Evolutionary conservation across 2,888 invertebrate species (phyloP).

Genomic region (Drosophila colorata): DNA sequence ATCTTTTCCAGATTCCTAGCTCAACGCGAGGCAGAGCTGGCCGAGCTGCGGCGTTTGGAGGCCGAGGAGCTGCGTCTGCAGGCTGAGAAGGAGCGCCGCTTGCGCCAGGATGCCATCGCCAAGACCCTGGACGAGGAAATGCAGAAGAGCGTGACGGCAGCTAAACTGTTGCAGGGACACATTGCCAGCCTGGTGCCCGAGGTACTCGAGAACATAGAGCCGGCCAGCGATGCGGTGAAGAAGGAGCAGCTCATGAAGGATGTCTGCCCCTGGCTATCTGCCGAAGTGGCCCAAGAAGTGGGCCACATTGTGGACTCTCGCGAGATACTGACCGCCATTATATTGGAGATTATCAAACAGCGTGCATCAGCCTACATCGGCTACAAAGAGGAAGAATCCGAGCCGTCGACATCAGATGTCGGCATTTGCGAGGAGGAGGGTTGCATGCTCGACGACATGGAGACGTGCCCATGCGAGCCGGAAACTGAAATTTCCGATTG

Average conservation of each 20-base stretch:
- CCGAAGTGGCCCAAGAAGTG: slow-evolving; percentile 92
- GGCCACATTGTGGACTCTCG: slow-evolving; percentile 92
- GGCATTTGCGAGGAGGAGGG: slow-evolving; percentile 70
- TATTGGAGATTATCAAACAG: slow-evolving; percentile 91
- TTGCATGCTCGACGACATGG: slow-evolving; percentile 56
- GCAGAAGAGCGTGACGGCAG: slow-evolving; percentile 92
- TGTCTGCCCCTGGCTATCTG: slow-evolving; percentile 92
- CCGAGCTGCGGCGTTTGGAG: slow-evolving; percentile 92
- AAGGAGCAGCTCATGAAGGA: slow-evolving; percentile 89
- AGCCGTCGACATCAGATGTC: slow-evolving; percentile 26
- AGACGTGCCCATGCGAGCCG: slow-evolving; percentile 70
- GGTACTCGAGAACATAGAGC: slow-evolving; percentile 91
- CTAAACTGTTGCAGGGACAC: slow-evolving; percentile 93
- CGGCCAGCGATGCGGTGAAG: slow-evolving; percentile 83
- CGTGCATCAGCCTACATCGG: slow-evolving; percentile 87
- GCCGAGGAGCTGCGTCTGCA: slow-evolving; percentile 90
- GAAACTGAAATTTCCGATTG: slow-evolving; percentile 57
- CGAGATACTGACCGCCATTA: slow-evolving; percentile 92
- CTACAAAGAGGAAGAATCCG: slow-evolving; percentile 70
- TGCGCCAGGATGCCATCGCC: slow-evolving; percentile 90
- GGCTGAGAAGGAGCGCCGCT: slow-evolving; percentile 90
- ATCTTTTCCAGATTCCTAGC: slow-evolving; percentile 78
- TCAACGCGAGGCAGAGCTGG: slow-evolving; percentile 92
- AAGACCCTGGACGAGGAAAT: slow-evolving; percentile 89
- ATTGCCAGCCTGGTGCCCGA: slow-evolving; percentile 94